Conservation (phyloP, 2,797 vertebrate genomes). For the Threskiornis aethiopicus region DNA sequence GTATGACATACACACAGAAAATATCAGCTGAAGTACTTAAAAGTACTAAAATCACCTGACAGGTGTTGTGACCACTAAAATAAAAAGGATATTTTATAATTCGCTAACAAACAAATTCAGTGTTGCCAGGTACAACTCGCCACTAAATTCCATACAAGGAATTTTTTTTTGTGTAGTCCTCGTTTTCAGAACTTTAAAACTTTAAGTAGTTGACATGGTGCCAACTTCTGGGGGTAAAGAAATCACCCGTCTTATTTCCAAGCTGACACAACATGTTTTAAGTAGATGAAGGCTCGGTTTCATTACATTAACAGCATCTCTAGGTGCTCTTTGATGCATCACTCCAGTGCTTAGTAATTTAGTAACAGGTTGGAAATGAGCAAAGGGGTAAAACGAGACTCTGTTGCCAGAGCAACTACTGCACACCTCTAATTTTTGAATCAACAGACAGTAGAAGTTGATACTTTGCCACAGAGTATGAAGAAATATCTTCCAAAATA, state of each 20-base stretch:
- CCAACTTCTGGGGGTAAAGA: slow-evolving; percentile 69
- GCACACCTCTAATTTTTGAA: slow-evolving; percentile 81
- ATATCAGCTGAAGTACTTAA: not conserved
- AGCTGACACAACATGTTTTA: slow-evolving; percentile 84
- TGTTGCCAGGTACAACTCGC: not conserved
- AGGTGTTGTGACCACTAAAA: not conserved
- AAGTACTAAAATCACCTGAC: not conserved
- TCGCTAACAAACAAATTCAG: not conserved
- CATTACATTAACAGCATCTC: slow-evolving; percentile 86
- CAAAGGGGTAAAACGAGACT: slow-evolving; percentile 90
- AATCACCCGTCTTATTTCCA: slow-evolving; percentile 78
- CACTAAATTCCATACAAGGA: not conserved
- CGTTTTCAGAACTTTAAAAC: slow-evolving; percentile 78
- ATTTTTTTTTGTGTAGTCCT: not conserved
- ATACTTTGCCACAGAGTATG: slow-evolving; percentile 72
- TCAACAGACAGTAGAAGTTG: slow-evolving; percentile 73
- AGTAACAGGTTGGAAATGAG: slow-evolving; percentile 96
- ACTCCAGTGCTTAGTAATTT: slow-evolving; percentile 85
- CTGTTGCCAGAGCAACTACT: slow-evolving; percentile 84
- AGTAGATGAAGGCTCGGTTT: slow-evolving; percentile 85
- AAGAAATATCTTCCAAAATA: slow-evolving; percentile 59
- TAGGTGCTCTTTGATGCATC: slow-evolving; percentile 85
- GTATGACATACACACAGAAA: not conserved
- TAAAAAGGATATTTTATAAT: not conserved
- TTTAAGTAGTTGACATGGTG: slow-evolving; percentile 75